Evolutionary conservation across 2,113 vertebrate genomes (phyloP), one percentile per base, ranked within the genome.

Genomic region (Scomber colias): DNA sequence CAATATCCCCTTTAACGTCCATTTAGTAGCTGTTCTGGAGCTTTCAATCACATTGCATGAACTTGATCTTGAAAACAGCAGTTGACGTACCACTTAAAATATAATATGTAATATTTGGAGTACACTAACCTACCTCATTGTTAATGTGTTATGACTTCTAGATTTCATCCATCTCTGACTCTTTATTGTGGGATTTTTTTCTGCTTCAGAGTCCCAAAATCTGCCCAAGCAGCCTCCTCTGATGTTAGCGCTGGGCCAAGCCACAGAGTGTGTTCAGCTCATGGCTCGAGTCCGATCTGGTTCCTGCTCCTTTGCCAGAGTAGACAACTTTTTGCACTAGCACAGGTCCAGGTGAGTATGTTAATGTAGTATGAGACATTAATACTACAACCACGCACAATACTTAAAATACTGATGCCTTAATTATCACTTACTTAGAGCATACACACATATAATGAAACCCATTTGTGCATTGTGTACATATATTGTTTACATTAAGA

Each of bases 281-380:
- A 99, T 99, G 98, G 97, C 98, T 56, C 96, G 96, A 0, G 97
- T 97, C 62, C 97, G 97, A 68, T 95, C 98, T 82, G 98, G 98
- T 55, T 99, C 98, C 88, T 99, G 98, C 92, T 98, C 98, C 84
- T 99, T 99, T 76, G 98, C 98, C 97, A 98, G 97, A 97, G 96
- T 99, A 13, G 98, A 99, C 60, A 97, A 98, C 95, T 99, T 98
- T 96, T 97, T 99, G 97, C 97, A 98, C 97, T 99, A 98, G 95
- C 96, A 90, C 90, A 55, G 75, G 91, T 88, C 86, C 90, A 92
- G 94, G 94, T 95, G 72, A 91, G 86, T 81, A 5, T 19, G 0
- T 30, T 24, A 21, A 65, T n/a, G 11, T 27, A 14, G 4, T 30
- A 3, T 3, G 21, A 57, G 7, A 1, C 10, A 46, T n/a, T 17